Evolutionary conservation across 2,797 vertebrate species (phyloP).

Genomic region (Myotis findleyi): DNA sequence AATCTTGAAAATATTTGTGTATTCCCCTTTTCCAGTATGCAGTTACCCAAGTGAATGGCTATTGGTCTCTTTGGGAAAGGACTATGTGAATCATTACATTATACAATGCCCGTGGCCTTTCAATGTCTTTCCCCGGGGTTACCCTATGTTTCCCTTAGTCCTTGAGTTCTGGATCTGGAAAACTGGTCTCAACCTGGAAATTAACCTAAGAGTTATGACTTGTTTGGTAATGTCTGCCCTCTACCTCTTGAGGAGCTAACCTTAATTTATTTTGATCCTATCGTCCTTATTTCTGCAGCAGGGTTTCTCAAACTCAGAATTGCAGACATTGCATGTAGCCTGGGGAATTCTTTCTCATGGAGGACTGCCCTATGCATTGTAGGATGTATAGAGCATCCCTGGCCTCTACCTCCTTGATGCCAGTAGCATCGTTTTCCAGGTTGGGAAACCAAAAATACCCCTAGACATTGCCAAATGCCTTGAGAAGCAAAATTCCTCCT

Average conservation of each 20-base stretch:
- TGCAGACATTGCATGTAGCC: not conserved
- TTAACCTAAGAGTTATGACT: not conserved
- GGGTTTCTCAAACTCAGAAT: not conserved
- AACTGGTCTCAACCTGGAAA: not conserved
- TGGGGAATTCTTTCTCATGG: not conserved
- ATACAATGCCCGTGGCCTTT: not conserved
- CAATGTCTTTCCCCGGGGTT: not conserved
- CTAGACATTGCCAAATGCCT: not conserved
- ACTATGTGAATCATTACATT: not conserved
- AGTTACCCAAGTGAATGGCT: not conserved
- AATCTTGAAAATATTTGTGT: not conserved
- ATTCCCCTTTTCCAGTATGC: not conserved
- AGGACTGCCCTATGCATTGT: not conserved
- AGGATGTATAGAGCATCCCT: not conserved
- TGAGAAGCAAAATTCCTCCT: not conserved
- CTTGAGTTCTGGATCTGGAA: not conserved
- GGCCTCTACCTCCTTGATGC: not conserved
- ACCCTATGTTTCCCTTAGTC: not conserved
- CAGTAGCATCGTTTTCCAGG: not conserved
- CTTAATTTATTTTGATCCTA: not conserved
- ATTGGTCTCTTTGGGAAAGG: not conserved
- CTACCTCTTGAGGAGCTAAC: not conserved
- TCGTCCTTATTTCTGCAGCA: not conserved
- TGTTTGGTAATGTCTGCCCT: not conserved
- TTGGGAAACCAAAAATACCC: not conserved